Conservation (phyloP, 2,113 vertebrate species). For the Poeciliopsis turrubarensis region DNA sequence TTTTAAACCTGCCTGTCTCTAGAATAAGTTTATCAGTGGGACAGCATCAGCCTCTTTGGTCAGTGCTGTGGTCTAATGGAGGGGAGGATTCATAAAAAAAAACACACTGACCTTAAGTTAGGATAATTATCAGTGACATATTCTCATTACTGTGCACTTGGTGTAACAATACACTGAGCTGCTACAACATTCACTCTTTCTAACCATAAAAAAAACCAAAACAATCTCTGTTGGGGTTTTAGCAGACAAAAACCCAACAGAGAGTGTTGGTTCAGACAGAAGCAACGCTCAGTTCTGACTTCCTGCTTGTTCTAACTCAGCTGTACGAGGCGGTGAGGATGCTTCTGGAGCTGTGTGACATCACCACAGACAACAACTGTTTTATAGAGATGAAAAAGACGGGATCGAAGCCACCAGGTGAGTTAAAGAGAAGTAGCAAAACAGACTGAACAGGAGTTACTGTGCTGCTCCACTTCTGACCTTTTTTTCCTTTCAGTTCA, state of each 20-base stretch:
- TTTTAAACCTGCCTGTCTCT: too few relatives aligned
- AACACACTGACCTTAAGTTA: too few relatives aligned
- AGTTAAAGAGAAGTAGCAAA: neutral
- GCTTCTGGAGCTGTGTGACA: slow-evolving; percentile 84
- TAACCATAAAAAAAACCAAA: neutral
- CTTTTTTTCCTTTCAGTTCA: slow-evolving; percentile 3
- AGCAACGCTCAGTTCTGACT: neutral
- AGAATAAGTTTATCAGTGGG: too few relatives aligned
- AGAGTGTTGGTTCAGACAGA: neutral
- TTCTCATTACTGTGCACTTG: neutral
- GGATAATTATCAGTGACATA: neutral
- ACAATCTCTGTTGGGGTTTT: too few relatives aligned
- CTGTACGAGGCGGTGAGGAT: slow-evolving; percentile 88
- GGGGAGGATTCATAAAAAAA: too few relatives aligned
- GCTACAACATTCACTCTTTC: neutral
- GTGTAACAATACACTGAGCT: neutral
- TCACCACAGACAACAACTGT: slow-evolving; percentile 83
- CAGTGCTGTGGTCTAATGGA: too few relatives aligned
- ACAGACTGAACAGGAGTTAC: neutral
- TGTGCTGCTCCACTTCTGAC: neutral
- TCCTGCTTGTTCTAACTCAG: slow-evolving; percentile 71
- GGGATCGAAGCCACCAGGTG: slow-evolving; percentile 85
- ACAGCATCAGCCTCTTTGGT: too few relatives aligned
- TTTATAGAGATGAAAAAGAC: slow-evolving; percentile 89
- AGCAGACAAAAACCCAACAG: neutral